Percentiles rank a stretch among this genome's conserved stretches.
These are phyloP conservation scores for Enchytraeus crypticus DNA, from an alignment of 2,888 invertebrate species.

Conservation along the genomic window DNA sequence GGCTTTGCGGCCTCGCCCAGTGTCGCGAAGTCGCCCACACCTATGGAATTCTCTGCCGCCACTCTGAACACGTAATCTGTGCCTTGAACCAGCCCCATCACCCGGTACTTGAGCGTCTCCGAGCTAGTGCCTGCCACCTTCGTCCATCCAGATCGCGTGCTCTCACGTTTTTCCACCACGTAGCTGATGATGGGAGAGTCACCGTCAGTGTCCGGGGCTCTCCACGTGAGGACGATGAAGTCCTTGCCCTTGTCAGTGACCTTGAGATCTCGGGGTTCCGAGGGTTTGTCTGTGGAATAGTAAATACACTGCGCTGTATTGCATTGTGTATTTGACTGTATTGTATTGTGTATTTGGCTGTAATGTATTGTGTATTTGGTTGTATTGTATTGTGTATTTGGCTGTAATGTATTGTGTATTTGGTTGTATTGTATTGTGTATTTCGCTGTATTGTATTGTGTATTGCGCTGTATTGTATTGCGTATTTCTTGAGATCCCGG, in stretches of 20 bases:
- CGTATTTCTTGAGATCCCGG: too few species aligned
- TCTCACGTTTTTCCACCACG: slow-evolving; percentile 27
- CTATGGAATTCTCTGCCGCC: slow-evolving; percentile 74
- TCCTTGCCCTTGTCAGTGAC: slow-evolving; percentile 20
- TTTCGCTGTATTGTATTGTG: too few species aligned
- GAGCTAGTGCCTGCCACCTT: slow-evolving; percentile 12
- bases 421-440: too few species aligned
- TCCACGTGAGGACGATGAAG: slow-evolving; percentile 30
- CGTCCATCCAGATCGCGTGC: slow-evolving; percentile 20
- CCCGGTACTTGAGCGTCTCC: slow-evolving; percentile 21
- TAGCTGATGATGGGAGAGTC: slow-evolving; percentile 25
- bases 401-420: too few species aligned
- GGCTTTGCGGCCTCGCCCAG: slow-evolving; percentile 30
- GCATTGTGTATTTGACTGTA: background rate
- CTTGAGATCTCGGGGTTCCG: slow-evolving; percentile 27
- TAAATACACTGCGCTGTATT: background rate
- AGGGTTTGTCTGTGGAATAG: slow-evolving; percentile 30
- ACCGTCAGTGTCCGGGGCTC: slow-evolving; percentile 26
- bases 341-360: too few species aligned
- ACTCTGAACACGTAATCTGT: slow-evolving; percentile 77
- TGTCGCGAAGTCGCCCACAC: slow-evolving; percentile 43
- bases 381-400: too few species aligned
- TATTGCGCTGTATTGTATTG: too few species aligned
- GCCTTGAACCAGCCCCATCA: slow-evolving; percentile 61
- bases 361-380: too few species aligned